A percentile compares a stretch with the other conserved stretches of the same genome.
Evolutionary conservation across 2,888 invertebrate species (phyloP).

Genomic region (Crepidodera aurea): DNA sequence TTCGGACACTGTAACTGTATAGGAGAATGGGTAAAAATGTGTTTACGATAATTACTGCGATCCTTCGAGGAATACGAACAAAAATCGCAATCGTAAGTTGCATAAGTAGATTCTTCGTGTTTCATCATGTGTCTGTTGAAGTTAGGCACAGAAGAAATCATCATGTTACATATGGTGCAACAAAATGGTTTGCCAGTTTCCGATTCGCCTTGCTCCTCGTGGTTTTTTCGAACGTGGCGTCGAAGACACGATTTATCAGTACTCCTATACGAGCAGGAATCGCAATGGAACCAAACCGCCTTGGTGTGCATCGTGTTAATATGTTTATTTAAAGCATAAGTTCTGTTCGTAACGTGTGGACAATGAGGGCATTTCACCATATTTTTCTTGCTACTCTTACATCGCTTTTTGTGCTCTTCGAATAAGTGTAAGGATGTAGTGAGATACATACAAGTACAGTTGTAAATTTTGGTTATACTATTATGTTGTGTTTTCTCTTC

Average conservation of each 20-base stretch:
- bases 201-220: constrained; percentile 20
- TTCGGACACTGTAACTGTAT: constrained; percentile 46
- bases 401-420: constrained; percentile 34
- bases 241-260: constrained; percentile 41
- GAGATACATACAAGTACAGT: constrained; percentile 41
- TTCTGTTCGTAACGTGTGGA: constrained; percentile 35
- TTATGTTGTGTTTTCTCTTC: not conserved
- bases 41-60: constrained; percentile 51
- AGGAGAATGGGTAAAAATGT: constrained; percentile 49
- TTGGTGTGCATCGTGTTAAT: constrained; percentile 44
- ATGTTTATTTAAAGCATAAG: constrained; percentile 40
- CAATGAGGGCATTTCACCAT: constrained; percentile 39
- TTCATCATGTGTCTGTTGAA: constrained; percentile 35
- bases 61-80: constrained; percentile 50
- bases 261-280: constrained; percentile 42
- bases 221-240: constrained; percentile 37
- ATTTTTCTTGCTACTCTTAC: constrained; percentile 22
- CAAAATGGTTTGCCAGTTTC: constrained; percentile 15
- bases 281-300: constrained; percentile 43
- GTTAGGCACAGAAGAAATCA: constrained; percentile 27
- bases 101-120: constrained; percentile 23
- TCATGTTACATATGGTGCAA: constrained; percentile 18
- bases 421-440: constrained; percentile 29
- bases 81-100: constrained; percentile 40
- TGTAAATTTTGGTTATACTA: constrained; percentile 27